Evolutionary conservation across 2,797 vertebrate species (phyloP).

Genomic region (Peromyscus melanophrys): DNA sequence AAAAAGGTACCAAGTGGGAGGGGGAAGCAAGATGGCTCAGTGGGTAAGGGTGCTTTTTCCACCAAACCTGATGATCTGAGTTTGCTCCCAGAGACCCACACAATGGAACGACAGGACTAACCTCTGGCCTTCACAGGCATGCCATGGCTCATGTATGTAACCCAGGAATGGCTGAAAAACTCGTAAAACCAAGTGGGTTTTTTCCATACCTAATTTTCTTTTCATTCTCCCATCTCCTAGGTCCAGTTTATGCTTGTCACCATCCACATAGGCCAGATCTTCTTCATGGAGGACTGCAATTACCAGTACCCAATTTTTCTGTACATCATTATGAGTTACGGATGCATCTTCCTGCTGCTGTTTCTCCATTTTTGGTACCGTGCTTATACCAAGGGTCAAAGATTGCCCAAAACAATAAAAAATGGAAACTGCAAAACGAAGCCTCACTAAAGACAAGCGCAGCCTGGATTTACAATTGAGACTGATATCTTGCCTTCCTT

Average conservation of each 20-base stretch:
- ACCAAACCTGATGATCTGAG: neutral
- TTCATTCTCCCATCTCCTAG: conserved; percentile 86
- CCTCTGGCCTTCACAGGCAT: neutral
- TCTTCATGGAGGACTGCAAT: conserved; percentile 95
- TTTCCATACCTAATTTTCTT: conserved; percentile 1
- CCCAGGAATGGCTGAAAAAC: neutral
- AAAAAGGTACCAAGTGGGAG: neutral
- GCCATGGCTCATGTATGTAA: neutral
- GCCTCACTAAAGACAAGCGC: conserved; percentile 84
- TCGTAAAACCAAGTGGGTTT: neutral
- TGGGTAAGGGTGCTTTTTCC: neutral
- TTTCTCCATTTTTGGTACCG: conserved; percentile 99
- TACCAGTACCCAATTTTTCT: conserved; percentile 96
- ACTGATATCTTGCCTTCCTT: conserved; percentile 85
- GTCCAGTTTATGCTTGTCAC: conserved; percentile 95
- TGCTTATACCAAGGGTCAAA: conserved; percentile 97
- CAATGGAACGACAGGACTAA: neutral
- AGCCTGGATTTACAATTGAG: conserved; percentile 54
- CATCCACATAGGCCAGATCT: conserved; percentile 95
- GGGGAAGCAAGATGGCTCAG: fast-evolving
- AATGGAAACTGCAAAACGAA: conserved; percentile 88
- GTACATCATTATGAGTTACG: conserved; percentile 95
- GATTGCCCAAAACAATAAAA: conserved; percentile 94
- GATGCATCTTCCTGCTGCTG: conserved; percentile 94
- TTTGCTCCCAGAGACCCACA: neutral